Evolutionary conservation across 2,888 invertebrate genomes (phyloP), one percentile per base, ranked within the genome.

Genomic region (Laspeyria flexula): DNA sequence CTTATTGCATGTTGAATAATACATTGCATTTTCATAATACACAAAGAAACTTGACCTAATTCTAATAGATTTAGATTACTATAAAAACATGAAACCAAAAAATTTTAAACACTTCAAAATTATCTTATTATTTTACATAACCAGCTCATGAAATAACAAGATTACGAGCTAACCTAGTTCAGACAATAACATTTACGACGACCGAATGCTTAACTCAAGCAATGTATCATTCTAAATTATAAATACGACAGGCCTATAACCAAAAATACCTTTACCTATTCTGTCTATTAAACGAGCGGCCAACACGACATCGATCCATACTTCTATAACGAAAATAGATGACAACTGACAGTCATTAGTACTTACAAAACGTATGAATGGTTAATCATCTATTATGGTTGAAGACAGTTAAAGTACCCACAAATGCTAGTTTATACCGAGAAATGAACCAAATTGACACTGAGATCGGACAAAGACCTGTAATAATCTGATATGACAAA

Each of bases 351-450:
- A 50, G 50, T 55, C 55, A 65, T 65, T 65, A 61, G 60, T 54
- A 39, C 35, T 54, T 37, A 48, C 43, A 45, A 50, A 55, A 60
- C 39, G 43, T 60, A 61, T 65, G 65, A 60, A 65, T 54, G 55
- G 55, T 62, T 55, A 62, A 50, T 61, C 55, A 61, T 60, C 50
- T 30, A 34, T 65, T 37, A 45, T 42, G 60, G 47, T 65, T 61
- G 63, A 49, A 54, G 65, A 61, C 40, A 38, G 9, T 47, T 25
- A 30, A 13, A 9, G 38, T 12, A 37, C 38, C 2, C 21, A 21
- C 21, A 21, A 21, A 21, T 5, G 21, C 3, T 21, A 5, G 46
- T 37, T 46, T 60, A 44, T 65, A 60, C 49, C 38, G 15, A 33
- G 60, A 60, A 65, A 47, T 23, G 35, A 15, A 12, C 35, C 46